These are phyloP conservation scores for Zeugodacus cucurbitae DNA, from an alignment of 1,140 invertebrate genomes.

Conservation along the genomic window DNA sequence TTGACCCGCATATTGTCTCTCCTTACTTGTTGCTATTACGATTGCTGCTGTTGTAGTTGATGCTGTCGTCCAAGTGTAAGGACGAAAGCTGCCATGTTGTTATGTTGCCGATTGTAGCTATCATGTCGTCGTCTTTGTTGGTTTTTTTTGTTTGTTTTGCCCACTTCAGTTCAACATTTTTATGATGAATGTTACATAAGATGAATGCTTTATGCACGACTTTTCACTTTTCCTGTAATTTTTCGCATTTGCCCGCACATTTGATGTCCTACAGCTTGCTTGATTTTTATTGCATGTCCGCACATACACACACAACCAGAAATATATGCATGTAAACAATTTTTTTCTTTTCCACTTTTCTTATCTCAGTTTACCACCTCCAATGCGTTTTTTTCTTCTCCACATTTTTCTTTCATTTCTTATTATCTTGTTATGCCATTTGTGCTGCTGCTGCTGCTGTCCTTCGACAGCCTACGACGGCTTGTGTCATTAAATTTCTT, in stretches of 20 bases:
- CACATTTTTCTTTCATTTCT: background rate
- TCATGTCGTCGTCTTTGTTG: background rate
- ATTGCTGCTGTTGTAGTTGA: background rate
- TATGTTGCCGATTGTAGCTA: background rate
- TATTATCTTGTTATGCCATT: background rate
- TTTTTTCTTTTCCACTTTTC: background rate
- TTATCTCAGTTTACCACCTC: background rate
- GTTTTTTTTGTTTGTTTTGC: background rate
- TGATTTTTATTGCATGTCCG: background rate
- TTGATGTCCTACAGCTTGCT: background rate
- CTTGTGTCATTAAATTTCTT: background rate
- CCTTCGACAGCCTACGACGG: background rate
- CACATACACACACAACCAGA: too few relatives aligned
- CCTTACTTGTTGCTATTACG: too few relatives aligned
- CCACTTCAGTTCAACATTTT: background rate
- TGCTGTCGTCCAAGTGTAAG: background rate
- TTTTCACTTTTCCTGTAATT: conserved; percentile 22
- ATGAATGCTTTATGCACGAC: conserved; percentile 33
- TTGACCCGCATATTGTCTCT: too few relatives aligned
- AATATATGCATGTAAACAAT: background rate
- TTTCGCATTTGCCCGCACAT: background rate
- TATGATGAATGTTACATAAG: conserved; percentile 1
- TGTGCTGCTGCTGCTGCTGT: background rate
- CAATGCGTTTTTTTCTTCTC: background rate
- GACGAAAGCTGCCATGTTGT: background rate